These are phyloP conservation scores for Anguilla japonica DNA, from an alignment of 2,113 vertebrate species.

Conservation along the genomic window DNA sequence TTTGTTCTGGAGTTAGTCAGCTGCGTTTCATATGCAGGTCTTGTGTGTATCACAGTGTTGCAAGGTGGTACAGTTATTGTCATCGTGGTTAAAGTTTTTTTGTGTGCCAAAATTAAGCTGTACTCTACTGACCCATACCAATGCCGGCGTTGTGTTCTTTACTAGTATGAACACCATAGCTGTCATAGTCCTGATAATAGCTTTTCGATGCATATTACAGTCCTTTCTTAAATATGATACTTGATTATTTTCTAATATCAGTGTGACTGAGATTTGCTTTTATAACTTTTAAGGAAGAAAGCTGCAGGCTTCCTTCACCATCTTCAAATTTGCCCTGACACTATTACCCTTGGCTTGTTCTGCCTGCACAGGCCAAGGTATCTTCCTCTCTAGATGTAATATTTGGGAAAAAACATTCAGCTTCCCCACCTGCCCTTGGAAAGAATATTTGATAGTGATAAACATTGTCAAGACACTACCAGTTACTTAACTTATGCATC, in stretches of 20 bases:
- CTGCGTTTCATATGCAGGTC: background rate
- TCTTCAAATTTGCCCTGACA: too few species aligned
- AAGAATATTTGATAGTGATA: background rate
- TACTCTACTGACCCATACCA: background rate
- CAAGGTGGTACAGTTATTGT: background rate
- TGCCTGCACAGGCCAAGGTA: background rate
- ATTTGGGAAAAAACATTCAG: background rate
- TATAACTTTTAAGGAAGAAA: background rate
- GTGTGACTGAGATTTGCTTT: background rate
- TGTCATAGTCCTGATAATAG: background rate
- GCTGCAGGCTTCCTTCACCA: background rate
- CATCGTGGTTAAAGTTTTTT: background rate
- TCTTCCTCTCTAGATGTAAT: too few species aligned
- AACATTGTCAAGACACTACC: background rate
- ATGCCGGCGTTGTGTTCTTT: background rate
- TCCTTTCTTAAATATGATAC: background rate
- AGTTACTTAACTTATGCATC: too few species aligned
- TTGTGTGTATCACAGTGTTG: background rate
- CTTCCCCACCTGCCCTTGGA: too few species aligned
- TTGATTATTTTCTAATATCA: background rate
- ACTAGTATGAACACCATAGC: background rate
- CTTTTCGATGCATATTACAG: background rate
- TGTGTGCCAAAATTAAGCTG: background rate
- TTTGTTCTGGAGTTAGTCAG: background rate
- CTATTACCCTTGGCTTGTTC: too few species aligned